Evolutionary conservation across 1,140 invertebrate genomes (phyloP), one percentile per base, ranked within the genome.

Genomic region (Camponotus vicinus): DNA sequence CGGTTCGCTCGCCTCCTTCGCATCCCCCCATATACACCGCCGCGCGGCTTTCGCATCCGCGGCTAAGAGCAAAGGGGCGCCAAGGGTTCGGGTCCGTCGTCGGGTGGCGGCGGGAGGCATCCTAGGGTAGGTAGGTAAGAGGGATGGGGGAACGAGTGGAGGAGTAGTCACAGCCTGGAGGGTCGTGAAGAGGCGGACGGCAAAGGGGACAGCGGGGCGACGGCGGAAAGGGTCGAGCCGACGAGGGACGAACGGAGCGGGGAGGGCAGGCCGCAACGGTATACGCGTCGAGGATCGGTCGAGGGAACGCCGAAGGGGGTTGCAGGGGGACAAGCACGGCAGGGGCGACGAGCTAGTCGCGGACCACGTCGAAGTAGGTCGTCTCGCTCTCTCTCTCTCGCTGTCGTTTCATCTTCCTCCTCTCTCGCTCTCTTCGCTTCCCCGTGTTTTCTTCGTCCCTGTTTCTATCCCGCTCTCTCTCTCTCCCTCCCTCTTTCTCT

Each of bases 81-180:
- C 90, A 88, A 92, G 90, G 92, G 92, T 89, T 91, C 84, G 86
- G 88, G 85, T 92, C 90, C 89, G 94, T 95, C 94, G 87, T 66
- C 87, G 90, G 87, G 63, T 85, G 86, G 83, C 88, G 66, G 70
- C 77, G 77, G 49, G 79, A 93, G 94, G 94, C 82, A 83, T 77
- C 78, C 77, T 57, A 76, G 94, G 80, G 75, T 61, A 66, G 73
- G 57, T 77, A 55, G 75, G 57, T 77, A 57, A 64, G 94, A 85
- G 64, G 78, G 76, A 83, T 93, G 93, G 55, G 76, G 85, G 64
- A 59, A 42, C 67, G 76, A 18, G 77, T 15, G 55, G 70, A 69
- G 71, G 55, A 67, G 93, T 92, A 91, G 93, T 94, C 79, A 86
- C 85, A 73, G 79, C 61, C 59, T 61, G 70, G 83, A 42, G 73